phyloP scores from a whole-genome alignment of 2,113 vertebrate species.

The Piliocolobus tephrosceles region DNA sequence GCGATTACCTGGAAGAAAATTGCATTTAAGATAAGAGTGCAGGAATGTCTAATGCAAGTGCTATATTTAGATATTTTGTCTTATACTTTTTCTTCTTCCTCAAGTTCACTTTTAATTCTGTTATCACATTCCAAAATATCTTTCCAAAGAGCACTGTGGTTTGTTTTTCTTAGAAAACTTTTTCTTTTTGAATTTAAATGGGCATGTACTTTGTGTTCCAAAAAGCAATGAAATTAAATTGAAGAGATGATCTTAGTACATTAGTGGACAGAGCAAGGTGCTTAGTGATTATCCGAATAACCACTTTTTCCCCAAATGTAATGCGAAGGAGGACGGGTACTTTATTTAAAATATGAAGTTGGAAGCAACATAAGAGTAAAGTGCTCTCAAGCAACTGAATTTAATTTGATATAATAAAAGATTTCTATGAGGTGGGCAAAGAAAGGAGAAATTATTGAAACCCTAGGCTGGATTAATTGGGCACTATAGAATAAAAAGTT shows the following conservation, averaged over 20 bases:
- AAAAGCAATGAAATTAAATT: background rate
- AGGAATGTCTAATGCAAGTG: background rate
- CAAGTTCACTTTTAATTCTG: conserved; percentile 24
- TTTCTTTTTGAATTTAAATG: conserved; percentile 22
- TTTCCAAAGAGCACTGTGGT: background rate
- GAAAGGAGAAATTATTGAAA: conserved; percentile 2
- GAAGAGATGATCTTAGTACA: background rate
- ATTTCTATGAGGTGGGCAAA: conserved; percentile 47
- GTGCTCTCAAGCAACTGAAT: background rate
- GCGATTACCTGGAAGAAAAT: background rate
- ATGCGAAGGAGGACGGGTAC: background rate
- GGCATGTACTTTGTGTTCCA: background rate
- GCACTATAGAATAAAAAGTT: conserved; percentile 74
- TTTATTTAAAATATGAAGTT: conserved; percentile 63
- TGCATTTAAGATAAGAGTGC: background rate
- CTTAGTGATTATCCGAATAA: background rate
- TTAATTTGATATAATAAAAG: conserved; percentile 35
- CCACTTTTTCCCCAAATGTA: background rate
- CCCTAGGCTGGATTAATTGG: conserved; percentile 77
- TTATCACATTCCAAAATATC: background rate
- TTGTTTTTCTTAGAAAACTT: background rate
- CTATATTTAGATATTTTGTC: background rate
- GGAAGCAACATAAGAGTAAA: conserved; percentile 69
- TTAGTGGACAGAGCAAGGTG: background rate
- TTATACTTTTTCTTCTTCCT: background rate